These are phyloP conservation scores for Eurytoma californica DNA, from an alignment of 2,888 invertebrate species.

Conservation along the genomic window DNA sequence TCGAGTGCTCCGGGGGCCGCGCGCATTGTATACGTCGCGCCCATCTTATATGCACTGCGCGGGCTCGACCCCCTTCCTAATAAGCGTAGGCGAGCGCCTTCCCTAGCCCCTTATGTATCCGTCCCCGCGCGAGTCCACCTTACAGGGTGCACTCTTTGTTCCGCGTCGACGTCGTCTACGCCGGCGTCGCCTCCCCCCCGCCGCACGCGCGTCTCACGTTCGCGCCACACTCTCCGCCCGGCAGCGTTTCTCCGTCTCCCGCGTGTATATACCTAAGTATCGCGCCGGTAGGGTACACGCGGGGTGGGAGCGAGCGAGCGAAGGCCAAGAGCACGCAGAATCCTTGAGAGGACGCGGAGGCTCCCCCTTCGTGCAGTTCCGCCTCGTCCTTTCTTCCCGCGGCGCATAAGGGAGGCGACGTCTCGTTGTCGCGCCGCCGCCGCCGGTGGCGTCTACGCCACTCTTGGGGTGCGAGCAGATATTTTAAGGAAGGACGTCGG, in stretches of 20 bases:
- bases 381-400: conserved; percentile 40
- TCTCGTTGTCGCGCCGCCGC: conserved; percentile 7
- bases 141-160: conserved; percentile 74
- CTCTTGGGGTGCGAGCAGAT: conserved; percentile 66
- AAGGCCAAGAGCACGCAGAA: conserved; percentile 60
- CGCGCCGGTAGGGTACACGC: background rate
- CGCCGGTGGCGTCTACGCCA: conserved; percentile 59
- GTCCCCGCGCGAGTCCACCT: conserved; percentile 66
- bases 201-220: background rate
- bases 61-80: conserved; percentile 61
- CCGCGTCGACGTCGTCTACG: conserved; percentile 63
- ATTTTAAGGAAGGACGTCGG: conserved; percentile 69
- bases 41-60: conserved; percentile 74
- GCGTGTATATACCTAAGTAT: conserved; percentile 56
- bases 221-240: conserved; percentile 57
- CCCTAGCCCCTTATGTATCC: conserved; percentile 41
- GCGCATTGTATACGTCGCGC: conserved; percentile 71
- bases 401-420: conserved; percentile 26
- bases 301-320: background rate
- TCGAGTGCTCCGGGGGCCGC: conserved; percentile 68
- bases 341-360: conserved; percentile 62
- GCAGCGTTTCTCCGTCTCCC: conserved; percentile 57
- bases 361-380: conserved; percentile 54
- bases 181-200: background rate
- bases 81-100: conserved; percentile 48